Evolutionary conservation across 2,888 invertebrate species (phyloP), one percentile per base, ranked within the genome.

Genomic region (Margaritifera margaritifera): DNA sequence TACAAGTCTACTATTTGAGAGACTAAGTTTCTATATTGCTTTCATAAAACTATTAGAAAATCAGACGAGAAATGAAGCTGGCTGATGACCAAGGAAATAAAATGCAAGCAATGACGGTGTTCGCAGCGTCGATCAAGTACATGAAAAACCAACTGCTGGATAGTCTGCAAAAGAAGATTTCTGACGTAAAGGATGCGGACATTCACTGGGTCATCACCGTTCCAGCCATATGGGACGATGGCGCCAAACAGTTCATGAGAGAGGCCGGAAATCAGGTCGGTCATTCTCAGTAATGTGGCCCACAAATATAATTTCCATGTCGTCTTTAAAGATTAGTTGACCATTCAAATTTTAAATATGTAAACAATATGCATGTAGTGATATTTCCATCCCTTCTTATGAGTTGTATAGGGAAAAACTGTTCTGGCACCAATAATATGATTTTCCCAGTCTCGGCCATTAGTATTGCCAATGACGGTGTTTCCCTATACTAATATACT

Each of bases 41-140:
- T 27, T 27, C 4, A 27, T 5, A 27, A 27, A 27, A 27, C 5
- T 4, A 27, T 27, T 5, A 27, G 27, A 27, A 27, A 27, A 27
- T 27, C 27, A 27, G 27, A 27, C 53, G 62, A 8, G 42, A 65
- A n/a, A 64, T 73, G 62, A 59, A 56, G n/a, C 60, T 77, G 1
- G 53, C 31, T 18, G 77, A 75, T 60, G 74, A 68, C 24, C 74
- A 70, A 63, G 74, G 69, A 18, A 59, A 70, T 6, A 62, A 53
- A 59, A 78, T 75, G 73, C 55, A 53, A 19, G 78, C 78, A 0
- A 19, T 74, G 6, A 65, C 71, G 6, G 75, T 78, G 3, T 78
- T 78, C 31, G 54, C 69, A 6, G 75, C 55, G 25, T 56, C 77
- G 0, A 75, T 78, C 18, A 52, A 31, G n/a, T 78, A 63, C 58